These are phyloP conservation scores for Melanchra persicariae DNA, from an alignment of 2,888 invertebrate genomes.

Conservation along the genomic window DNA sequence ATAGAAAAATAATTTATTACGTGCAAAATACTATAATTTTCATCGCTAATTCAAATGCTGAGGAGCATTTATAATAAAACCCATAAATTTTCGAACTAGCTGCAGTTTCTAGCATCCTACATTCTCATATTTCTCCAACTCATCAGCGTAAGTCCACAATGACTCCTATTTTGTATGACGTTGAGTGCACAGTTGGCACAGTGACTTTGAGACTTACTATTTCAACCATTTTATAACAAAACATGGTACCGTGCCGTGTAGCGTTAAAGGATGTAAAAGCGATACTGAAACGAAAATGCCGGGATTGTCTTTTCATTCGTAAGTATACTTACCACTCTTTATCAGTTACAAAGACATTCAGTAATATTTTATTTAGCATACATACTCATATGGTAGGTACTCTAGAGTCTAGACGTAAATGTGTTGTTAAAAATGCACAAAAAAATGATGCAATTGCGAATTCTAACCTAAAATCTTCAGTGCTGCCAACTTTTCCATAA, in stretches of 20 bases:
- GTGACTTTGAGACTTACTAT: not conserved
- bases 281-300: not conserved
- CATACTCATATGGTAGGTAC: not conserved
- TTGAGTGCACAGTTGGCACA: too few species aligned
- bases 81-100: too few species aligned
- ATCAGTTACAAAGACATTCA: not conserved
- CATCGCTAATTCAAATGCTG: too few species aligned
- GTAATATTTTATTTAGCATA: not conserved
- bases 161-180: too few species aligned
- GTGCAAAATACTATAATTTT: too few species aligned
- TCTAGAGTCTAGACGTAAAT: not conserved
- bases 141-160: too few species aligned
- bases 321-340: not conserved
- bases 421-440: not conserved
- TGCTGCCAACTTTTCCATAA: not conserved
- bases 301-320: conserved; percentile 1
- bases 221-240: not conserved
- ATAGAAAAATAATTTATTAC: too few species aligned
- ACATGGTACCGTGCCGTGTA: not conserved
- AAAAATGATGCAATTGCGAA: not conserved
- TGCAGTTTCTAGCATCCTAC: too few species aligned
- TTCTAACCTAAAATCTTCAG: not conserved
- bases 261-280: not conserved
- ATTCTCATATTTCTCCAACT: too few species aligned
- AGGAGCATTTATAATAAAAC: too few species aligned